Evolutionary conservation across 2,888 invertebrate species (phyloP).

Genomic region (Chrysodeixis includens): DNA sequence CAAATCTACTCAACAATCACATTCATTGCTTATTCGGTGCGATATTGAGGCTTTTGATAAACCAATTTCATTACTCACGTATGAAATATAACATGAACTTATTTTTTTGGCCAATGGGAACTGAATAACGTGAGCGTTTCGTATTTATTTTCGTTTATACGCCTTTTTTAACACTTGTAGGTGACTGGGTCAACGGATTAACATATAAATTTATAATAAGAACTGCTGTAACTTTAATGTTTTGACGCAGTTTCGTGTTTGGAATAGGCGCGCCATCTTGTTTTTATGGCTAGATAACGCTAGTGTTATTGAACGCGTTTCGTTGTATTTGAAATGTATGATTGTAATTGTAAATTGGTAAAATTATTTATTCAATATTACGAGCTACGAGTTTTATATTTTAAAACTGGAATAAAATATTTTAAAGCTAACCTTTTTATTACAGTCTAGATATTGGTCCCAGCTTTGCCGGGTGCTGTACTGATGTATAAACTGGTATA

Average conservation of each 20-base stretch:
- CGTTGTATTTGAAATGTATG: neutral
- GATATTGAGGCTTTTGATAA: neutral
- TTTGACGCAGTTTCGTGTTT: slow-evolving; percentile 3
- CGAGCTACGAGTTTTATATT: too few species aligned
- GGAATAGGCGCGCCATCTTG: slow-evolving; percentile 3
- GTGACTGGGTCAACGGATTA: slow-evolving; percentile 4
- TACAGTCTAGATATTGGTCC: too few species aligned
- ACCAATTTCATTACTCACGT: slow-evolving; percentile 1
- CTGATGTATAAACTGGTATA: too few species aligned
- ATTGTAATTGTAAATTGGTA: too few species aligned
- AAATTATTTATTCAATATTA: too few species aligned
- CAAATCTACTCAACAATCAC: slow-evolving; percentile 1
- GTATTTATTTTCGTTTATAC: neutral
- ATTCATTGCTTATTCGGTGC: slow-evolving; percentile 1
- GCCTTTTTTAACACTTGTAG: neutral
- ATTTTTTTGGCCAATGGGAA: neutral
- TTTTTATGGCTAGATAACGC: neutral
- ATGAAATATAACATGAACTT: slow-evolving; percentile 1
- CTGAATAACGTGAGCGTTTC: neutral
- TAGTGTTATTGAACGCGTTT: neutral
- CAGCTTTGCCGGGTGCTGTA: too few species aligned
- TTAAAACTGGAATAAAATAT: too few species aligned
- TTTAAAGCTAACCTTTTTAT: too few species aligned
- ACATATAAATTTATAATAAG: slow-evolving; percentile 5
- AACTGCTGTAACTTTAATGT: slow-evolving; percentile 5